Evolutionary conservation across 2,113 vertebrate genomes (phyloP), one percentile per base, ranked within the genome.

Genomic region (Fulmarus glacialis): DNA sequence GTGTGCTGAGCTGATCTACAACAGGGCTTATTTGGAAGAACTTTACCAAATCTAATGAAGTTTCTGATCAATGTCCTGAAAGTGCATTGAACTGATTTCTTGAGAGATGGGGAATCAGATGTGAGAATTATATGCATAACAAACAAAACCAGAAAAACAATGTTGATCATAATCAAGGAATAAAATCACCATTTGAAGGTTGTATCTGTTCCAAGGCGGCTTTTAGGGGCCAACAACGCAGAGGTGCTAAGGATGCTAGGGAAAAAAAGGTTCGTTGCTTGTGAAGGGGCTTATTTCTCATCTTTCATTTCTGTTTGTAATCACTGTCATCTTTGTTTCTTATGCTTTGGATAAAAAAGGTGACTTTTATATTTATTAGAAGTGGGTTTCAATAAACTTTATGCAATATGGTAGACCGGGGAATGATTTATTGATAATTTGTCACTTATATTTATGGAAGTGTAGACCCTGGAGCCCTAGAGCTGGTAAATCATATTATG

Each of bases 401-500:
- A 98, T 97, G 98, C 98, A 98, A 98, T 98, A 98, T 98, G 93
- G 97, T 98, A 97, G 98, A 98, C 92, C 32, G 1, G 91, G 87
- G 95, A 94, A 97, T 98, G 98, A 99, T 98, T 98, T 98, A 98
- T 98, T 98, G 98, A 98, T 98, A 98, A 97, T 98, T 98, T 98
- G 98, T 98, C 98, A 98, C 96, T 97, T 98, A 82, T 98, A 98
- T 98, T 98, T 98, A 98, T 98, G 97, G 97, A 98, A 98, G 94
- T 96, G 93, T 96, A 98, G 97, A 98, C 97, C 97, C 87, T 60
- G 81, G 92, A 98, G 97, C 94, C 97, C 87, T 91, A 97, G 95
- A 94, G 91, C 96, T 98, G 98, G 97, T 98, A 98, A 99, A 98
- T 98, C 97, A 98, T 97, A 97, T 97, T 97, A 94, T 95, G 68